phyloP scores from a whole-genome alignment of 1,140 invertebrate genomes.

The Drosophila subpulchrella region DNA sequence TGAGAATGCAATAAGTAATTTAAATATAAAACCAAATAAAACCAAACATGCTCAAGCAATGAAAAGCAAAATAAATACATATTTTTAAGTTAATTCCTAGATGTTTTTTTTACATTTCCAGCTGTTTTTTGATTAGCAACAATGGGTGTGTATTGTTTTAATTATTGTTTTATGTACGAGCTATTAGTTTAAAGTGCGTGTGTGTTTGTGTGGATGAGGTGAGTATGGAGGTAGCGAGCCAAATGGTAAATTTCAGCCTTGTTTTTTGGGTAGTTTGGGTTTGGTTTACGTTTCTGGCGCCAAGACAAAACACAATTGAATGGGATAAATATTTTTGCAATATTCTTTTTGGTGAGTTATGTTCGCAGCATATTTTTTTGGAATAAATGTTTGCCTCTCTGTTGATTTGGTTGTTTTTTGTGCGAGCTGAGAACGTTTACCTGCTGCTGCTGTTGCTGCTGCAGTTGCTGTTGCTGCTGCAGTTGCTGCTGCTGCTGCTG shows the following conservation, averaged over 20 bases:
- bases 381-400: slow-evolving; percentile 50
- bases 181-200: slow-evolving; percentile 57
- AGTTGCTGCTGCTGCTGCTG: slow-evolving; percentile 84
- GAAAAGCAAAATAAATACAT: slow-evolving; percentile 30
- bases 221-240: slow-evolving; percentile 62
- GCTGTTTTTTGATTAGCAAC: slow-evolving; percentile 14
- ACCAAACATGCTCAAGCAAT: slow-evolving; percentile 63
- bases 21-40: slow-evolving; percentile 19
- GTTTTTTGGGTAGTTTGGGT: slow-evolving; percentile 68
- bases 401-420: slow-evolving; percentile 50
- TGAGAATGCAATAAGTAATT: slow-evolving; percentile 45
- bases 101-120: slow-evolving; percentile 15
- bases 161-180: slow-evolving; percentile 37
- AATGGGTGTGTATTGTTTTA: slow-evolving; percentile 1
- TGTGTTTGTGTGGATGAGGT: slow-evolving; percentile 37
- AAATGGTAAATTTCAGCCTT: slow-evolving; percentile 64
- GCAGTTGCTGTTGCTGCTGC: slow-evolving; percentile 19
- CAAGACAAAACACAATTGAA: slow-evolving; percentile 78
- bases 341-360: slow-evolving; percentile 44
- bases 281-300: slow-evolving; percentile 78
- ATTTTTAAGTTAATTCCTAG: neutral
- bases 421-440: slow-evolving; percentile 82
- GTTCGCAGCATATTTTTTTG: slow-evolving; percentile 49
- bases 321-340: slow-evolving; percentile 41
- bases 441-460: slow-evolving; percentile 83